phyloP scores from a whole-genome alignment of 53 echinoderm and acorn worm species.

The Paracentrotus lividus region DNA sequence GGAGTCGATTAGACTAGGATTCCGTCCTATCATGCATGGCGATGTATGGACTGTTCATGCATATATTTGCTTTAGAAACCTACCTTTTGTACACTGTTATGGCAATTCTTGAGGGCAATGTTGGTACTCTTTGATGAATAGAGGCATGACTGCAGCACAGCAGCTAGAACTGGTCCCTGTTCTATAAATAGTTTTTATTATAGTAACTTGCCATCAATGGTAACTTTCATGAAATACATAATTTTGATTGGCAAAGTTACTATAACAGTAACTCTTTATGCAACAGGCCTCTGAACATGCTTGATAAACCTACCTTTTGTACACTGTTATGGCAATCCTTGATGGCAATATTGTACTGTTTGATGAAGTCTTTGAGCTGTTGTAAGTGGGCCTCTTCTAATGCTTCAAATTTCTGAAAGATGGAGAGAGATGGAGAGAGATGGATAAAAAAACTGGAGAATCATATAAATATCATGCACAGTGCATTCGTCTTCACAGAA shows the following conservation, averaged over 20 bases:
- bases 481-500: too few relatives aligned
- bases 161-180: too few relatives aligned
- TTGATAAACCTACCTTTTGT: constrained; percentile 75
- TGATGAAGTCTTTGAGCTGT: constrained; percentile 91
- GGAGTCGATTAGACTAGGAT: too few relatives aligned
- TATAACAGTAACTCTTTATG: not conserved
- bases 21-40: too few relatives aligned
- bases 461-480: not conserved
- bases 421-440: not conserved
- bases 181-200: too few relatives aligned
- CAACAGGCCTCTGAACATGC: too few relatives aligned
- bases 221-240: too few relatives aligned
- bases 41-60: too few relatives aligned
- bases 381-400: constrained; percentile 95
- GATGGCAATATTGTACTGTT: constrained; percentile 87
- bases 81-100: constrained; percentile 83
- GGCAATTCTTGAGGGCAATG: constrained; percentile 82
- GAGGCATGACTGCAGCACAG: too few relatives aligned
- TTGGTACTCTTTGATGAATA: constrained; percentile 94
- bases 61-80: constrained; percentile 23
- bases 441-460: not conserved
- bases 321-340: constrained; percentile 82
- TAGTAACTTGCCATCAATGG: too few relatives aligned
- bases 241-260: not conserved
- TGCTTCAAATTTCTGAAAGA: constrained; percentile 91